Conservation (phyloP, 2,888 invertebrate genomes). For the Teleiodes luculella region DNA sequence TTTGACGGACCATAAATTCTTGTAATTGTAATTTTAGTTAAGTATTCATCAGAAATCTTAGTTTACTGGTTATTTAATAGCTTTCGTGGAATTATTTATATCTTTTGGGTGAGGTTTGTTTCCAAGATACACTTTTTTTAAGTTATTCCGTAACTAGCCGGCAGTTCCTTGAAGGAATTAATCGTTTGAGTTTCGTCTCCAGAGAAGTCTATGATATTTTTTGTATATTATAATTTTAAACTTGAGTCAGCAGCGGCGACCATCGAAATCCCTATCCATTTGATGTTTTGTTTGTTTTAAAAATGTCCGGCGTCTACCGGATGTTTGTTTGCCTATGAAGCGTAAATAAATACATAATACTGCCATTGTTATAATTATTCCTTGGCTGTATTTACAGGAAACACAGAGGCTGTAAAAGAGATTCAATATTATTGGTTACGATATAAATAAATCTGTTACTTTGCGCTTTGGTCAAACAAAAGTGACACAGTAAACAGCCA, state of each 20-base stretch:
- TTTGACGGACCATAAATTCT: too few relatives aligned
- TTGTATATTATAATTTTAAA: too few relatives aligned
- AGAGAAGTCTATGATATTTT: too few relatives aligned
- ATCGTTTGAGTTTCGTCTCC: background rate
- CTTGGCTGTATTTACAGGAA: background rate
- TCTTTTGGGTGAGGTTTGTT: background rate
- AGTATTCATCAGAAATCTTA: background rate
- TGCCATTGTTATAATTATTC: background rate
- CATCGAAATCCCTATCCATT: background rate
- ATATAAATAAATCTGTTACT: background rate
- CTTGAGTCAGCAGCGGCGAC: background rate
- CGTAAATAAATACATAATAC: conserved; percentile 3
- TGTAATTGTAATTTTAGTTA: too few relatives aligned
- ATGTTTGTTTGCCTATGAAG: conserved; percentile 3
- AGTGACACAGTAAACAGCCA: conserved; percentile 4
- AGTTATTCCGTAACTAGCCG: background rate
- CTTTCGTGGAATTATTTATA: conserved; percentile 1
- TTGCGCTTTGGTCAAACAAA: background rate
- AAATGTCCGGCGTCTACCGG: background rate
- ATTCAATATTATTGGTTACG: too few relatives aligned
- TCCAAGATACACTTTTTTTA: background rate
- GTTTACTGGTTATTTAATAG: background rate
- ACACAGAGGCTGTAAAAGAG: background rate
- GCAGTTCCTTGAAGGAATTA: background rate
- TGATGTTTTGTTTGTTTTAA: background rate